Evolutionary conservation across 2,113 vertebrate species (phyloP), one percentile per base, ranked within the genome.

Genomic region (Chroicocephalus ridibundus): DNA sequence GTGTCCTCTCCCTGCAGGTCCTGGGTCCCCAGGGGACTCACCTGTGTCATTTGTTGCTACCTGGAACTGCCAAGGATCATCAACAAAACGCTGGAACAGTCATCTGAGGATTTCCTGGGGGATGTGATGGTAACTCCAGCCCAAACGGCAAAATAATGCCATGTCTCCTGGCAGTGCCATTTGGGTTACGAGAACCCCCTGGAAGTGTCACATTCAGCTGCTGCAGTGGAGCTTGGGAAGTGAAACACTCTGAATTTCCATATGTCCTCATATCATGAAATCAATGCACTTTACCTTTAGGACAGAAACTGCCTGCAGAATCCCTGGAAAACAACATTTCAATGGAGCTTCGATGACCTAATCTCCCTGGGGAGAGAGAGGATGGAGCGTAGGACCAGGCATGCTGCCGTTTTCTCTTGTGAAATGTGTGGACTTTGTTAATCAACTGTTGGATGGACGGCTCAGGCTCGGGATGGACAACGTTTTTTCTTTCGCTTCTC

Each of bases 261-360:
- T 4, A 4, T 31, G 20, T 13, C 29, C 32, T 80, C 42, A 3
- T 34, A 22, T 21, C 22, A 77, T 57, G 34, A 89, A 77, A 87
- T 52, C 49, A 80, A 36, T 38, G 87, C 27, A 5, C 55, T 91
- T 86, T 15, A 55, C 29, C 65, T 76, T 64, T 42, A 86, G 71
- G 61, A 79, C 6, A 7, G 34, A 40, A 19, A 18, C 19, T 81
- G 22, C 51, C 52, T 34, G 18, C 22, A 58, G 42, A 95, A 93
- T 91, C 86, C 90, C 75, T 91, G 88, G 92, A 93, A 94, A 94
- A 89, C 46, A 78, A 22, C 18, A 46, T 80, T 94, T 94, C 57
- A 55, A 2, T 15, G 27, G 36, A 84, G 19, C 46, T 79, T 27
- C 22, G 34, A 44, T 88, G 92, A 95, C 49, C 57, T 51, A 51